Percentiles rank a stretch among this genome's conserved stretches.
These are phyloP conservation scores for Polietes domitor DNA, from an alignment of 2,888 invertebrate genomes.

Conservation along the genomic window DNA sequence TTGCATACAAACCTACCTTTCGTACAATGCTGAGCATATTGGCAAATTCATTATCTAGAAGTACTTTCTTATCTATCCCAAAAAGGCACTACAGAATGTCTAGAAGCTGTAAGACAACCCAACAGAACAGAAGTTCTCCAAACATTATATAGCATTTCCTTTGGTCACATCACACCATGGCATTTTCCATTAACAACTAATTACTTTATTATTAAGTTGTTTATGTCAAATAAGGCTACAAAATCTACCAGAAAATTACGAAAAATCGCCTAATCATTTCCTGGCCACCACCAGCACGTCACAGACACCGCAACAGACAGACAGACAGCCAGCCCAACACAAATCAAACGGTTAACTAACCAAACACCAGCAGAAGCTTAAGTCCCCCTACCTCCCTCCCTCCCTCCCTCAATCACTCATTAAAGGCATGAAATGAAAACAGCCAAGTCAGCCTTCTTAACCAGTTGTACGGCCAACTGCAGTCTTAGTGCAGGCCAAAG, in stretches of 20 bases:
- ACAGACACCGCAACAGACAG: neutral
- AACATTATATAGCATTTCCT: neutral
- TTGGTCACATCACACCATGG: neutral
- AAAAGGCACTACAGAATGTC: too few species aligned
- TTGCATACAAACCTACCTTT: too few species aligned
- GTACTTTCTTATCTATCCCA: too few species aligned
- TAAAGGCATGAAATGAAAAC: conserved; percentile 13
- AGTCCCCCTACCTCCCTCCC: neutral
- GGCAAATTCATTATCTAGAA: too few species aligned
- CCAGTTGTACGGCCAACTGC: conserved; percentile 32
- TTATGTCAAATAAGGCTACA: conserved; percentile 12
- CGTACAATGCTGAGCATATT: too few species aligned
- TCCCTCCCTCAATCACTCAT: conserved; percentile 20
- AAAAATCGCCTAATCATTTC: conserved; percentile 54
- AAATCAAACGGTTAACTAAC: conserved; percentile 14
- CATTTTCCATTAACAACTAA: conserved; percentile 4
- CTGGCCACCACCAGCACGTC: conserved; percentile 47
- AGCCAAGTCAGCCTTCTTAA: conserved; percentile 39
- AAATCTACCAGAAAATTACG: neutral
- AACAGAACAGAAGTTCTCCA: neutral
- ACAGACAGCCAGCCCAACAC: neutral
- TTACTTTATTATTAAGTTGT: conserved; percentile 18
- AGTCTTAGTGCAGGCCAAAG: neutral
- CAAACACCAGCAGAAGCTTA: conserved; percentile 19
- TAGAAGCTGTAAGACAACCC: too few species aligned